phyloP scores from a whole-genome alignment of 2,113 vertebrate genomes.

The Xiphophorus maculatus region DNA sequence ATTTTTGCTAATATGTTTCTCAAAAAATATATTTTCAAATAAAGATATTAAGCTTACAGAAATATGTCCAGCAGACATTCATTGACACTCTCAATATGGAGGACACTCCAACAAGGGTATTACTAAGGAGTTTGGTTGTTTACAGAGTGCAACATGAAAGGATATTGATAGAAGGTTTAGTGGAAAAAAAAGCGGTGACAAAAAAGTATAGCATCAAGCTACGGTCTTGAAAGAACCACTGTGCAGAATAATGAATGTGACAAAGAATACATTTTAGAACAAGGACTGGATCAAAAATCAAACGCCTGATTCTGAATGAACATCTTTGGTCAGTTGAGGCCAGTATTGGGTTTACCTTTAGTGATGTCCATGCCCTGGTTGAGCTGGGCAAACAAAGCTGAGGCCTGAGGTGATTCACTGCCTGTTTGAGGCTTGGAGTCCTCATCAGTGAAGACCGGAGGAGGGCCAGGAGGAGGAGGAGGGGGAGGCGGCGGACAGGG shows the following conservation, averaged over 20 bases:
- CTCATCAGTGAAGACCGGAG: slow-evolving; percentile 71
- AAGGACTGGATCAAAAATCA: neutral
- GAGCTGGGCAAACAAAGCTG: slow-evolving; percentile 91
- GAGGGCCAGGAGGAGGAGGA: slow-evolving; percentile 83
- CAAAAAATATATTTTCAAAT: neutral
- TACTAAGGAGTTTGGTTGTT: neutral
- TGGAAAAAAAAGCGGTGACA: neutral
- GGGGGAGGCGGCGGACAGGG: slow-evolving; percentile 78
- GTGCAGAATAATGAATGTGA: neutral
- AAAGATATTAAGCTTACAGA: neutral
- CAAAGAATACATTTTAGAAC: neutral
- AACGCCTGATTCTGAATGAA: neutral
- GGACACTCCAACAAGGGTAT: neutral
- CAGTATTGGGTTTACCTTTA: slow-evolving; percentile 80
- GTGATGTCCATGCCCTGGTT: slow-evolving; percentile 95
- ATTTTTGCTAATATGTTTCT: neutral
- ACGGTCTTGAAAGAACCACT: neutral
- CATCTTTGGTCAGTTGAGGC: neutral
- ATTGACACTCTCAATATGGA: neutral
- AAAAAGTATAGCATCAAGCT: neutral
- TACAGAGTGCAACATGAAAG: neutral
- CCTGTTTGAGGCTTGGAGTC: slow-evolving; percentile 71
- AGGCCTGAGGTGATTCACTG: slow-evolving; percentile 76
- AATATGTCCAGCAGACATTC: neutral
- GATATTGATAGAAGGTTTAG: neutral